These are phyloP conservation scores for Aspiorhynchus laticeps DNA, from an alignment of 2,113 vertebrate species.

Conservation along the genomic window DNA sequence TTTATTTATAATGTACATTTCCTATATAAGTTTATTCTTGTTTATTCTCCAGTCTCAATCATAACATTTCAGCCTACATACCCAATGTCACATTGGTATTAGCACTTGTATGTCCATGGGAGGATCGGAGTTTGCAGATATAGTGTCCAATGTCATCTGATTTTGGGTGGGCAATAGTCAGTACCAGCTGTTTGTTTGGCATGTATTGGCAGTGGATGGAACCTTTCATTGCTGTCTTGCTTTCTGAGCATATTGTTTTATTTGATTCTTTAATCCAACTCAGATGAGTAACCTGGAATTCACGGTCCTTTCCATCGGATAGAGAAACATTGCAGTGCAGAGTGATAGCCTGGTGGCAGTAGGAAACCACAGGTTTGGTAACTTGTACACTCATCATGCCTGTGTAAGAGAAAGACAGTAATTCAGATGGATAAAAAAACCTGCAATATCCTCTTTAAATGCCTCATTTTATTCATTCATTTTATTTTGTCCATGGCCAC, in stretches of 20 bases:
- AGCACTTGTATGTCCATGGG: constrained; percentile 18
- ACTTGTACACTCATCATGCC: neutral
- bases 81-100: constrained; percentile 6
- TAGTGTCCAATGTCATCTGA: constrained; percentile 16
- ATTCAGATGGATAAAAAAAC: neutral
- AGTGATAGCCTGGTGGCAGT: constrained; percentile 18
- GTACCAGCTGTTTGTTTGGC: constrained; percentile 1
- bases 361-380: constrained; percentile 14
- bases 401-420: neutral
- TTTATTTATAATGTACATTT: no score
- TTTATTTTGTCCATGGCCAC: no score
- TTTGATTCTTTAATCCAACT: constrained; percentile 22
- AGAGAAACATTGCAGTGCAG: constrained; percentile 20
- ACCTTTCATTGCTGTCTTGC: neutral
- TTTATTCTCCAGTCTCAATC: neutral
- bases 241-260: neutral
- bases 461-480: no score
- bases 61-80: neutral
- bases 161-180: constrained; percentile 1
- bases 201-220: neutral
- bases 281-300: constrained; percentile 18
- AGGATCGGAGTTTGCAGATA: constrained; percentile 27
- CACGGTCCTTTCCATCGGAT: neutral
- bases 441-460: no score
- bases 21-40: no score